Evolutionary conservation across 1,140 invertebrate species (phyloP), one percentile per base, ranked within the genome.

Genomic region (Lordiphosa collinella): DNA sequence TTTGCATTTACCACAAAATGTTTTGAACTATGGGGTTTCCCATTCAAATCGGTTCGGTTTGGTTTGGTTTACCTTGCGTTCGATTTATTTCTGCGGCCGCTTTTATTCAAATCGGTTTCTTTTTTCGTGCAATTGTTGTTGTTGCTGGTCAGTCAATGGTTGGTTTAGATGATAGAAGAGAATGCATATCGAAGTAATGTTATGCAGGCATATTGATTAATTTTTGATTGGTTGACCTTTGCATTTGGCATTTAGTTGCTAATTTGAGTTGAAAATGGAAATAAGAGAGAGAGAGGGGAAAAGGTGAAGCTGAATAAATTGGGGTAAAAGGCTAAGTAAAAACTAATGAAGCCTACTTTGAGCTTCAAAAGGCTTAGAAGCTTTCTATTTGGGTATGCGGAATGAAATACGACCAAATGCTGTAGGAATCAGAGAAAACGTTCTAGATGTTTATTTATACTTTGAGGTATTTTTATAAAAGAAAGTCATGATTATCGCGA

Each of bases 1-100:
- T 82, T 82, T 82, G 78, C 78, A 82, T 82, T 82, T 82, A 62
- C 63, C 72, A 84, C 78, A 82, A 84, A 82, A 84, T 82, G 76
- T 82, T 82, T 82, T 82, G 76, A 82, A 82, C 76, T 82, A 82
- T 71, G 71, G 59, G 63, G 25, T 47, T 59, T 49, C 50, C 44
- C 62, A 63, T 59, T 64, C 25, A 40, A 11, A 12, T 40, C 14
- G 37, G 12, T 37, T 37, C 13, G 35, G 2, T 11, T 2, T 11
- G 3, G 36, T 13, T 9, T 48, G 76, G 53, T 55, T 84, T 80
- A 80, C 76, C 76, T 67, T 71, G 61, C 53, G 32, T 74, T 63
- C 75, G 70, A 75, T 82, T 75, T 71, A 80, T 76, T 71, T 29
- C 25, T 72, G 67, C 54, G 72, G 67, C 78, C 54, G 68, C 50